Percentiles rank a stretch among this genome's conserved stretches.
phyloP scores from a whole-genome alignment of 2,888 invertebrate genomes.

The Cataglyphis albicans region DNA sequence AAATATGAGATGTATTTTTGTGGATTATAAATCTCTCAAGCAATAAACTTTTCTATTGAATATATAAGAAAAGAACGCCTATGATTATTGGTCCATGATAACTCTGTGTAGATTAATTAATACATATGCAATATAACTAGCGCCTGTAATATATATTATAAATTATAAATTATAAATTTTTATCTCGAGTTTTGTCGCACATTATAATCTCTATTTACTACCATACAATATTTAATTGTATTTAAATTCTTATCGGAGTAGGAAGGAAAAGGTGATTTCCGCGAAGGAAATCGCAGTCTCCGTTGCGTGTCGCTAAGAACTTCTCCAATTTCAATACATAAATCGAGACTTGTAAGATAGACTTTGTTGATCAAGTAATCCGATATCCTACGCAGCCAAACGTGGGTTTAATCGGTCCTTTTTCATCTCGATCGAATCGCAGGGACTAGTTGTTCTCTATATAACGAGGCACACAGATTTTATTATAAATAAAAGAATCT shows the following conservation, averaged over 20 bases:
- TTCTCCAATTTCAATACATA: conserved; percentile 1
- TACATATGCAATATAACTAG: neutral
- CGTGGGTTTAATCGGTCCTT: neutral
- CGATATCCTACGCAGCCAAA: conserved; percentile 21
- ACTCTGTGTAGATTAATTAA: neutral
- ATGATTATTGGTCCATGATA: neutral
- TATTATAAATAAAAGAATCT: neutral
- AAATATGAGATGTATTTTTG: too few relatives aligned
- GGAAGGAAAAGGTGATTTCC: neutral
- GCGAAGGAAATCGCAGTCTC: neutral
- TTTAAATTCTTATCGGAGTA: neutral
- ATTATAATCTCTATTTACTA: neutral
- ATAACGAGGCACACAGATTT: conserved; percentile 1
- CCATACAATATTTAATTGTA: neutral
- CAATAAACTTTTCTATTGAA: neutral
- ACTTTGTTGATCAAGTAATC: conserved; percentile 39
- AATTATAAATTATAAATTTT: neutral
- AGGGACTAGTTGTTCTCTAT: conserved; percentile 1
- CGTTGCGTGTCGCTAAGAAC: neutral
- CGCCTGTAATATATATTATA: neutral
- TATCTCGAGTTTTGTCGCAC: neutral
- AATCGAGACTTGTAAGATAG: conserved; percentile 12
- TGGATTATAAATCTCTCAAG: too few relatives aligned
- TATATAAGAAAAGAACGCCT: neutral
- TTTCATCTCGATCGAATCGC: conserved; percentile 18